Percentiles rank a stretch among this genome's conserved stretches.
phyloP scores from a whole-genome alignment of 2,888 invertebrate species.

The Drosophila antonietae region DNA sequence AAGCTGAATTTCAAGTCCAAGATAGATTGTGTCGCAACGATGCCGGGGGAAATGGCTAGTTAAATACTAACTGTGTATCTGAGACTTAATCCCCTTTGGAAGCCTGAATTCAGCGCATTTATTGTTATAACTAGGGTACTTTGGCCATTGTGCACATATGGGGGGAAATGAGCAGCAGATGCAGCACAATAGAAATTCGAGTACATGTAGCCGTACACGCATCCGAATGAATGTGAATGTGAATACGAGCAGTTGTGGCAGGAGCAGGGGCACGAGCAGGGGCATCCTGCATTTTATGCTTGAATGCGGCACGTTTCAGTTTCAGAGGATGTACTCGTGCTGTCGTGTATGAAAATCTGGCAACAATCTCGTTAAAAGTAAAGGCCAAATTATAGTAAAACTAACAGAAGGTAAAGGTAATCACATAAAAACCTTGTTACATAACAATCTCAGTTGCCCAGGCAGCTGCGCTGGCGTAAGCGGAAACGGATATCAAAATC shows the following conservation, averaged over 20 bases:
- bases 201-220: not conserved
- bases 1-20: not conserved
- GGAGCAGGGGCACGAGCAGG: constrained; percentile 1
- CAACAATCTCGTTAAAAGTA: constrained; percentile 79
- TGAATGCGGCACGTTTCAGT: constrained; percentile 51
- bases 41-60: not conserved
- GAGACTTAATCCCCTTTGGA: not conserved
- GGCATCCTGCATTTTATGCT: constrained; percentile 60
- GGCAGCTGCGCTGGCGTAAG: constrained; percentile 29
- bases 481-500: constrained; percentile 74
- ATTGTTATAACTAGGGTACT: constrained; percentile 13
- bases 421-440: constrained; percentile 79
- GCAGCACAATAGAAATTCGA: constrained; percentile 32
- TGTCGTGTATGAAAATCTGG: constrained; percentile 59
- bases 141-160: constrained; percentile 16
- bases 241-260: not conserved
- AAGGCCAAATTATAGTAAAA: constrained; percentile 78
- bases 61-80: constrained; percentile 8
- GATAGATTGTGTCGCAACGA: too few relatives aligned
- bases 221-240: constrained; percentile 8
- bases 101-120: not conserved
- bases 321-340: constrained; percentile 46
- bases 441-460: constrained; percentile 65
- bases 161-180: constrained; percentile 22
- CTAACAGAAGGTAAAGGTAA: constrained; percentile 79